Conservation (phyloP, 2,797 vertebrate genomes). For the Synaphobranchus kaupii region DNA sequence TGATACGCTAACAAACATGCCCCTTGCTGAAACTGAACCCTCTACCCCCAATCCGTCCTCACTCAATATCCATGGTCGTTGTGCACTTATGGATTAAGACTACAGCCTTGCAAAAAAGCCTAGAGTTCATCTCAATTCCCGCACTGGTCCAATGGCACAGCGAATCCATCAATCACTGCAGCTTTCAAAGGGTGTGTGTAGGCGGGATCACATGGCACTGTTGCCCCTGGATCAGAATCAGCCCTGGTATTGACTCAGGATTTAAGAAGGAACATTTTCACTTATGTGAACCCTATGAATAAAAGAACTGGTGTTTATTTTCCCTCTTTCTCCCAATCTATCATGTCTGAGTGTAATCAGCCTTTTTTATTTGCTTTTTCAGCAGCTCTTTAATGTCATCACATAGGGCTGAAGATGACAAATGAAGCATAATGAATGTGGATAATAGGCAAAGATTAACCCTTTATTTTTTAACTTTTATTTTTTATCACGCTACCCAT, state of each 20-base stretch:
- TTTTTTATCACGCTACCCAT: background rate
- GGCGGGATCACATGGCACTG: background rate
- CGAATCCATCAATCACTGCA: background rate
- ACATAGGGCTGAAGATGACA: background rate
- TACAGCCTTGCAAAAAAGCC: background rate
- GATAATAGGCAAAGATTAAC: background rate
- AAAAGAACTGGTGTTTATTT: conserved; percentile 3
- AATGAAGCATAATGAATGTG: background rate
- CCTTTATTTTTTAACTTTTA: background rate
- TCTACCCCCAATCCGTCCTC: background rate
- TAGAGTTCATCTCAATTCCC: background rate
- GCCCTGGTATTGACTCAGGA: background rate
- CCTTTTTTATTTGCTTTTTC: background rate
- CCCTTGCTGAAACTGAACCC: background rate
- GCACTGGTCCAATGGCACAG: background rate
- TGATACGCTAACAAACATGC: background rate
- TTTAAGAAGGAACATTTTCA: background rate
- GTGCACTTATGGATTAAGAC: conserved; percentile 10
- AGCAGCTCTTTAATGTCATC: background rate
- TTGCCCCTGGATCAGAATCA: background rate
- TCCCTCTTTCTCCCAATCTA: background rate
- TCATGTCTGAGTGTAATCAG: background rate
- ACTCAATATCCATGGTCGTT: background rate
- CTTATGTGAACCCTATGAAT: background rate
- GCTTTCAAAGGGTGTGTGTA: conserved; percentile 11